A percentile compares a stretch with the other conserved stretches of the same genome.
These are phyloP conservation scores for Octodonta nipae DNA, from an alignment of 2,888 invertebrate species.

Conservation along the genomic window DNA sequence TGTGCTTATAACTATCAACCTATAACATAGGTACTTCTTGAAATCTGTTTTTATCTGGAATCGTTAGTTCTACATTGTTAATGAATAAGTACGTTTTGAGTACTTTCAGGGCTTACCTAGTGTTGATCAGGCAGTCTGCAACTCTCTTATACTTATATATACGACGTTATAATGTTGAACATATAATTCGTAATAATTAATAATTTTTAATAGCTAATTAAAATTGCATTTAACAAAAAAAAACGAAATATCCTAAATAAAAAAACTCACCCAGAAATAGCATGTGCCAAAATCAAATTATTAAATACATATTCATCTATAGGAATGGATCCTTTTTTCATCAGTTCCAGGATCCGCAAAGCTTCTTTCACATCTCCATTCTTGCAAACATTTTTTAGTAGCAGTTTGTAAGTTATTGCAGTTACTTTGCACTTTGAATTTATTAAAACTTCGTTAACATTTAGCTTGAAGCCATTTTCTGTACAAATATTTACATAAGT, in stretches of 20 bases:
- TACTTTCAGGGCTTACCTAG: too few relatives aligned
- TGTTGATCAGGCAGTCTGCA: too few relatives aligned
- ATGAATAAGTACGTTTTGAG: too few relatives aligned
- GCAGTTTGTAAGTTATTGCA: constrained; percentile 41
- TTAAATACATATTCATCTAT: constrained; percentile 47
- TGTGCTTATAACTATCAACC: too few relatives aligned
- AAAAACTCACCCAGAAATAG: constrained; percentile 38
- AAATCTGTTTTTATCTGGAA: too few relatives aligned
- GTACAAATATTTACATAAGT: constrained; percentile 44
- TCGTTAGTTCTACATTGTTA: too few relatives aligned
- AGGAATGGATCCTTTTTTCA: constrained; percentile 42
- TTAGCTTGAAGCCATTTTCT: constrained; percentile 41
- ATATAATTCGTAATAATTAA: too few relatives aligned
- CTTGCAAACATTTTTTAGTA: constrained; percentile 45
- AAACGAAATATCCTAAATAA: constrained; percentile 7
- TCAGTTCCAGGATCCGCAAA: constrained; percentile 43
- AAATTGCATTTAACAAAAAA: constrained; percentile 2
- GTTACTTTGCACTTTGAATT: constrained; percentile 40
- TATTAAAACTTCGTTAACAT: constrained; percentile 36
- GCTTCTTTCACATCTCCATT: constrained; percentile 45
- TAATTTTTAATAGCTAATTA: too few relatives aligned
- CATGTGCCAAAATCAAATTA: constrained; percentile 46
- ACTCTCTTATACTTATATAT: too few relatives aligned
- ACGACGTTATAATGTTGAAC: too few relatives aligned
- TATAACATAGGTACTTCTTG: too few relatives aligned